These are phyloP conservation scores for Catalaphyllia jardinei DNA, from an alignment of 64 coral and sea anemone genomes.

Conservation along the genomic window DNA sequence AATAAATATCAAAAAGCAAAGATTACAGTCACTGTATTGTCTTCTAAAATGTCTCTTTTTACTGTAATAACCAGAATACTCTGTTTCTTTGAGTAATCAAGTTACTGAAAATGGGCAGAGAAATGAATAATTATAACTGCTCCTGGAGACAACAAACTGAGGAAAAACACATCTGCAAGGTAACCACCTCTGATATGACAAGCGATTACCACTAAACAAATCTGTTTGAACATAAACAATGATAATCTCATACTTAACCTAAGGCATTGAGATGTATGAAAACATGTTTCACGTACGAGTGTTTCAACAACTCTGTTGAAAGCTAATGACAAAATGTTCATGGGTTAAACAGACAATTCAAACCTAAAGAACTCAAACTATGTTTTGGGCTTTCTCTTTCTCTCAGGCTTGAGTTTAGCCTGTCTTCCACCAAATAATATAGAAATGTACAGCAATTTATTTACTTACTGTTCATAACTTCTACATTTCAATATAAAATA, in stretches of 20 bases:
- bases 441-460: slow-evolving; percentile 52
- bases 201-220: not conserved
- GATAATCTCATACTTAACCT: not conserved
- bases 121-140: not conserved
- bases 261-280: not conserved
- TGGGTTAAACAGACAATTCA: not conserved
- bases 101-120: not conserved
- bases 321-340: not conserved
- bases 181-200: not conserved
- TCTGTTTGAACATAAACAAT: not conserved
- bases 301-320: slow-evolving; percentile 2
- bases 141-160: not conserved
- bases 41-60: no score
- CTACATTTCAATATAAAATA: slow-evolving; percentile 59
- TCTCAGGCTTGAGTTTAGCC: not conserved
- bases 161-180: not conserved
- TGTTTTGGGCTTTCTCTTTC: not conserved
- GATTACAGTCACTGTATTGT: no score
- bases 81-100: no score
- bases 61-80: no score
- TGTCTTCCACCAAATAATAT: slow-evolving; percentile 10
- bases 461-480: slow-evolving; percentile 45
- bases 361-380: not conserved
- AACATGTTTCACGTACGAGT: not conserved
- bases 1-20: no score